A percentile compares a stretch with the other conserved stretches of the same genome.
Conservation (phyloP, 2,113 vertebrate genomes). For the Toxotes chatareus region DNA sequence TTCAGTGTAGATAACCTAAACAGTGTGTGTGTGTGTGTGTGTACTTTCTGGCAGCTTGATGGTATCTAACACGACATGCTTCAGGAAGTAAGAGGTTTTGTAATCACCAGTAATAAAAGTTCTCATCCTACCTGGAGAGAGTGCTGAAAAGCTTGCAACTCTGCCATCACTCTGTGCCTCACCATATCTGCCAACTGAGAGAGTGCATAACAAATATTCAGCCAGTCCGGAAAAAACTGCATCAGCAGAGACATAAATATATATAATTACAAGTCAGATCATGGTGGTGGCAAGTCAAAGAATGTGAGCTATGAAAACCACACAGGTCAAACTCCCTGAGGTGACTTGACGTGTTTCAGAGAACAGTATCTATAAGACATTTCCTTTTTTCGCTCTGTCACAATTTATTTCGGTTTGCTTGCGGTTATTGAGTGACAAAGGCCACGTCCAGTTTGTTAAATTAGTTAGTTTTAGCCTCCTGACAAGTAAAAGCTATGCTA, state of each 20-base stretch:
- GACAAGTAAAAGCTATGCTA: too few relatives aligned
- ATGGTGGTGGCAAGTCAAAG: background rate
- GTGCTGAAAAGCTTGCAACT: constrained; percentile 75
- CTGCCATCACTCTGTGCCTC: constrained; percentile 67
- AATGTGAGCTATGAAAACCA: background rate
- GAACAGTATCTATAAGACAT: too few relatives aligned
- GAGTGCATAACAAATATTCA: constrained; percentile 32
- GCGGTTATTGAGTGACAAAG: background rate
- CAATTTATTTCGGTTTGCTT: background rate
- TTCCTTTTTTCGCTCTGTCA: too few relatives aligned
- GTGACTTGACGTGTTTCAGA: background rate
- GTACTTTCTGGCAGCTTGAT: constrained; percentile 3
- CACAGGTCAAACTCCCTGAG: background rate
- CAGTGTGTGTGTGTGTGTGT: background rate
- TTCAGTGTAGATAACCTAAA: constrained; percentile 18
- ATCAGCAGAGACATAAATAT: background rate
- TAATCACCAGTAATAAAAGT: background rate
- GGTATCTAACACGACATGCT: background rate
- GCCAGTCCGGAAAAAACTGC: background rate
- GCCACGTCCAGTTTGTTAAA: background rate
- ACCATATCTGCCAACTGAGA: constrained; percentile 79
- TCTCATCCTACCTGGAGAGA: constrained; percentile 74
- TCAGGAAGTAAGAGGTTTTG: constrained; percentile 25
- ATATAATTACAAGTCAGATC: background rate
- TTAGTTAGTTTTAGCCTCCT: background rate